These are phyloP conservation scores for Varanus salvator DNA, from an alignment of 2,113 vertebrate genomes.

Conservation along the genomic window DNA sequence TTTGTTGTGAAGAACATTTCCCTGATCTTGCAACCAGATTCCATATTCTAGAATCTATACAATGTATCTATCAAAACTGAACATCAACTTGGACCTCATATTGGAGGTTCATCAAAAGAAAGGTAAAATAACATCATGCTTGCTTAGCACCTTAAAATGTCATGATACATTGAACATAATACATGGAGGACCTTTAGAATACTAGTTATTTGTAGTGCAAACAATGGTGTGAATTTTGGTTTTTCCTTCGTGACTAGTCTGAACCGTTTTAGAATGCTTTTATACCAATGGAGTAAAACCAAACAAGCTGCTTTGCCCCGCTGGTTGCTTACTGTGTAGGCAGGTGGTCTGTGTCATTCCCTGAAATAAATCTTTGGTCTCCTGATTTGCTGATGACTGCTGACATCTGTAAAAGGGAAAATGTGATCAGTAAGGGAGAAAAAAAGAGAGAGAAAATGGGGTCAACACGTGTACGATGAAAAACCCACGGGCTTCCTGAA, in stretches of 20 bases:
- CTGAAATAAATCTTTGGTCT: slow-evolving; percentile 80
- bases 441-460: slow-evolving; percentile 50
- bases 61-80: slow-evolving; percentile 6
- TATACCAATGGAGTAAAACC: slow-evolving; percentile 21
- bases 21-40: neutral
- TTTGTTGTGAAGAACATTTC: neutral
- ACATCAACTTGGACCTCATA: slow-evolving; percentile 22
- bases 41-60: neutral
- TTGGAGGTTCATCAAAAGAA: neutral
- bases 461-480: slow-evolving; percentile 66
- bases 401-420: slow-evolving; percentile 79
- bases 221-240: neutral
- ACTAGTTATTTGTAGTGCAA: neutral
- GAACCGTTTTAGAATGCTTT: slow-evolving; percentile 9
- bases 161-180: neutral
- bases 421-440: slow-evolving; percentile 57
- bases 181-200: neutral
- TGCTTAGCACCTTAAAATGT: neutral
- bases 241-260: slow-evolving; percentile 30
- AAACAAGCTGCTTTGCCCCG: slow-evolving; percentile 30
- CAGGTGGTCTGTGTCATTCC: slow-evolving; percentile 77
- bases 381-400: slow-evolving; percentile 80
- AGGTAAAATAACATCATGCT: neutral
- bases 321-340: slow-evolving; percentile 79
- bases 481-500: slow-evolving; percentile 72